Conservation (phyloP, 2,113 vertebrate genomes). For the Psilopogon haemacephalus region DNA sequence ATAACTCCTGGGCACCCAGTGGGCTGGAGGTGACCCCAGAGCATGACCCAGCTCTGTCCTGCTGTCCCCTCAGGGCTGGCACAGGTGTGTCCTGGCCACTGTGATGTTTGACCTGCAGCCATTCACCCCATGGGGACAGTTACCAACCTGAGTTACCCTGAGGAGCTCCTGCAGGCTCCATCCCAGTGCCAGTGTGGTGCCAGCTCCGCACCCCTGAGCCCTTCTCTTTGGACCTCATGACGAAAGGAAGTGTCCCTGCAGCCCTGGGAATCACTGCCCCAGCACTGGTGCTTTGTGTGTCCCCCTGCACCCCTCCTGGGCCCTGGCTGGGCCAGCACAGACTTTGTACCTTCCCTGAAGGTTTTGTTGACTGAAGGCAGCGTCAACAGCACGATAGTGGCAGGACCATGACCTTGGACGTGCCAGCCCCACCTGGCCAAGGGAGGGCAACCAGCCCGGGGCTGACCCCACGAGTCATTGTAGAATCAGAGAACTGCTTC, state of each 20-base stretch:
- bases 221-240: background rate
- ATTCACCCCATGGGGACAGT: fast-evolving
- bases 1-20: fast-evolving
- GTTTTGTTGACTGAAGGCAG: background rate
- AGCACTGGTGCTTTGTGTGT: fast-evolving
- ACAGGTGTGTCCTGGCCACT: fast-evolving
- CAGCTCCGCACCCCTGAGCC: background rate
- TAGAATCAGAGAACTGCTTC: too few species aligned
- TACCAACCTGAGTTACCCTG: fast-evolving
- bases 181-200: fast-evolving
- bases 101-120: fast-evolving
- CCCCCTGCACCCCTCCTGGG: background rate
- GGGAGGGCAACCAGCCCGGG: background rate
- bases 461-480: fast-evolving
- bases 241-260: background rate
- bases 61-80: fast-evolving
- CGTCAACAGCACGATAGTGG: fast-evolving
- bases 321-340: fast-evolving
- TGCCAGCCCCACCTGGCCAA: fast-evolving
- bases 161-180: background rate
- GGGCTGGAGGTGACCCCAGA: background rate
- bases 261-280: fast-evolving
- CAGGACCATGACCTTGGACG: background rate
- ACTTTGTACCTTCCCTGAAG: background rate
- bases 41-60: background rate